Base-by-base conservation (phyloP, 1,140 invertebrate species). In the Apis laboriosa region DNA sequence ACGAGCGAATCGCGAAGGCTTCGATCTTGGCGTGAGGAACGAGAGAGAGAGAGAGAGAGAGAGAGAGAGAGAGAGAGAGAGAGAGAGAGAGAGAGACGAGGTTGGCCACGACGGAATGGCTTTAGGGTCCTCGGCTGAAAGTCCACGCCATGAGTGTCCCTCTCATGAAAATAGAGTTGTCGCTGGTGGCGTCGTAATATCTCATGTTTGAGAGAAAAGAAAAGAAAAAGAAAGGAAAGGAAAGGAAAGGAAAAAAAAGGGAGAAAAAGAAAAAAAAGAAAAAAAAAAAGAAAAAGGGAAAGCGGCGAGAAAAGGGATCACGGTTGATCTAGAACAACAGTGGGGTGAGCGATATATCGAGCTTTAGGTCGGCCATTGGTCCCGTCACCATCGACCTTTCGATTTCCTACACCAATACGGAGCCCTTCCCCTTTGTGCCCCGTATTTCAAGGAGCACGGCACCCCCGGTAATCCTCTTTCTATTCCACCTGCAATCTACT, bases 161-260 rank as follows among this genome's bases (percentile, higher is more conserved):
- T 75, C 68, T 86, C 85, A 86, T 89, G 89, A 90, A 89, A 86
- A 76, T 77, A 79, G 89, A 92, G 86, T 92, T 90, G 88, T 86
- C 82, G 85, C 84, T 83, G 87, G 87, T 85, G 86, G 80, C 86
- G 88, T 90, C 80, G 89, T 86, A 87, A 91, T 92, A 92, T 91
- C 88, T 91, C 90, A 91, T 83, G 82, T 67, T 80, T 51, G 63
- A 24, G 13, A 53, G 43, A 60, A 77, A 77, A 76, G 28, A 53
- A 28, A 28, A 28, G 28, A 1, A 28, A 28, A 28, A 1, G 68
- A 76, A 58, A 53, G 19, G 28, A 24, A 60, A 70, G 28, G 34
- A 28, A 28, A 28, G 28, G 2, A 28, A 28, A 28, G 28, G 68
- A 76, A 58, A 53, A 24, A 24, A 70, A 2, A 2, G 64, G 28